phyloP scores from a whole-genome alignment of 2,888 invertebrate genomes.

The Steinernema carpocapsae region DNA sequence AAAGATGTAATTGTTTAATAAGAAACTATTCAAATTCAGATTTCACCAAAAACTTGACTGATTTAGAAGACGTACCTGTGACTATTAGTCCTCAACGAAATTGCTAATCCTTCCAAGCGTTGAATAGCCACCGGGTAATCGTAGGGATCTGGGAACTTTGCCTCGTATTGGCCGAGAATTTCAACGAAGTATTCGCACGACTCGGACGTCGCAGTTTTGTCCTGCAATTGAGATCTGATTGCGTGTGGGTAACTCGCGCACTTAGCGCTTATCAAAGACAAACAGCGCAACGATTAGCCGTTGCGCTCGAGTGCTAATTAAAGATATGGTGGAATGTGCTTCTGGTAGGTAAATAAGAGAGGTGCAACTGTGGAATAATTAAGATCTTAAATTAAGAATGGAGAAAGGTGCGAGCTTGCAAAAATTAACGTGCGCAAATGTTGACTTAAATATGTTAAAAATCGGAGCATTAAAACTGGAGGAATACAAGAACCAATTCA shows the following conservation, averaged over 20 bases:
- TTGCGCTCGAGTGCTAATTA: constrained; percentile 22
- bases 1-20: too few species aligned
- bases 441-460: neutral
- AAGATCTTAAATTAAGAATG: constrained; percentile 12
- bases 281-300: constrained; percentile 18
- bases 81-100: constrained; percentile 59
- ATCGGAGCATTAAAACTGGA: constrained; percentile 19
- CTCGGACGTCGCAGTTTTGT: constrained; percentile 42
- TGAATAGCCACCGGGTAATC: constrained; percentile 51
- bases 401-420: constrained; percentile 2
- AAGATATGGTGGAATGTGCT: neutral
- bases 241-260: neutral
- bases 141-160: constrained; percentile 48
- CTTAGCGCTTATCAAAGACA: neutral
- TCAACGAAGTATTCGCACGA: constrained; percentile 30
- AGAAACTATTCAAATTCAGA: too few species aligned
- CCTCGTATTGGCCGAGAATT: neutral
- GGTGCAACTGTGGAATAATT: neutral
- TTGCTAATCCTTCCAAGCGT: constrained; percentile 59
- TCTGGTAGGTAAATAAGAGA: neutral
- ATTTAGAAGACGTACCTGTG: constrained; percentile 54
- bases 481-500: too few species aligned
- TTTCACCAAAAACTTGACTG: too few species aligned
- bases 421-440: neutral
- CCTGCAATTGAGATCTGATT: constrained; percentile 41